A percentile compares a stretch with the other conserved stretches of the same genome.
Conservation (phyloP, 2,888 invertebrate genomes). For the Brenthis ino region DNA sequence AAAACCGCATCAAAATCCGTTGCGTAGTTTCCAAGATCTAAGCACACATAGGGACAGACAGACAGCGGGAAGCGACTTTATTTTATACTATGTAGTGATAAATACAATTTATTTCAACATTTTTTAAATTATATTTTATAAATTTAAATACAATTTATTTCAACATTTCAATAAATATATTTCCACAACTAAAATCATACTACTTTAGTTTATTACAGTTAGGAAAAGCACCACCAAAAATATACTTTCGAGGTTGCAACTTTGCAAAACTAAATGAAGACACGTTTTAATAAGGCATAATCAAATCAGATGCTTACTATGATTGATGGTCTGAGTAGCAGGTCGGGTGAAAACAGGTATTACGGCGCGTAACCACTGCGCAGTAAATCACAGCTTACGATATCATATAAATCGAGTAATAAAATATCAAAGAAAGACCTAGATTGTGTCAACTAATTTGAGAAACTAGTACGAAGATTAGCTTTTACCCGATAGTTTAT, state of each 20-base stretch:
- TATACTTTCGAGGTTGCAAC: conserved; percentile 22
- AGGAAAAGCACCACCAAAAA: conserved; percentile 12
- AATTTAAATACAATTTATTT: no score
- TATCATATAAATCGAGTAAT: conserved; percentile 31
- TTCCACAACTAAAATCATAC: no score
- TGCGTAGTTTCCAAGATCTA: no score
- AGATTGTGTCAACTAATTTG: not conserved
- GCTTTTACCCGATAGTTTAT: not conserved
- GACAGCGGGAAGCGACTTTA: no score
- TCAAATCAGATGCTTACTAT: conserved; percentile 61
- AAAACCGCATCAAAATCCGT: no score
- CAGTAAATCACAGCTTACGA: conserved; percentile 36
- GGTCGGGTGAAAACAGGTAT: conserved; percentile 66
- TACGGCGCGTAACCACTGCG: conserved; percentile 43
- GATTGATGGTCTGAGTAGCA: conserved; percentile 64
- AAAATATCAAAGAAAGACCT: conserved; percentile 19
- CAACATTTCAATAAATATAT: no score
- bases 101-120: no score
- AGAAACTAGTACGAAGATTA: conserved; percentile 3
- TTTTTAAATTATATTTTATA: no score
- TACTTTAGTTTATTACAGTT: not conserved
- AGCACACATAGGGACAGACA: no score
- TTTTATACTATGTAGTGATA: no score
- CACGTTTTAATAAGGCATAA: conserved; percentile 57
- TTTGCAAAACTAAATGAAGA: conserved; percentile 39